Percentiles rank a stretch among this genome's conserved stretches.
phyloP scores from a whole-genome alignment of 1,140 invertebrate genomes.

The Babylonia areolata region DNA sequence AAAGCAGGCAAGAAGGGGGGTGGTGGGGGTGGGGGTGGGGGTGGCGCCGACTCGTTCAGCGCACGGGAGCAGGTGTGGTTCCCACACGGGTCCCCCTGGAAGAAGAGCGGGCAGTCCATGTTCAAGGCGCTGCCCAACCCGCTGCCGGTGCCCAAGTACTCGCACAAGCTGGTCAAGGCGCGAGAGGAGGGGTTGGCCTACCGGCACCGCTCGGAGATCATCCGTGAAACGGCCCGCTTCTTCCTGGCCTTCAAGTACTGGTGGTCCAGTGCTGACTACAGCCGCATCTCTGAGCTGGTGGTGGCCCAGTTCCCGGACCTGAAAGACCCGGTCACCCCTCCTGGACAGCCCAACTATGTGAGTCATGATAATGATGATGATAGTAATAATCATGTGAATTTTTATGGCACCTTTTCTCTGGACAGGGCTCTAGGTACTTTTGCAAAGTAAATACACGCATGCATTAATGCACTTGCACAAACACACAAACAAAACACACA shows the following conservation, averaged over 20 bases:
- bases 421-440: too few species aligned
- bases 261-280: conserved; percentile 55
- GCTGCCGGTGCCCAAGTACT: conserved; percentile 45
- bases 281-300: conserved; percentile 48
- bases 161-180: conserved; percentile 43
- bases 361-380: too few species aligned
- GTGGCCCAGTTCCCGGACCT: conserved; percentile 48
- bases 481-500: not conserved
- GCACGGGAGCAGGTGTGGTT: conserved; percentile 45
- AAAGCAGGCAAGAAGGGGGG: not conserved
- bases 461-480: too few species aligned
- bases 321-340: conserved; percentile 36
- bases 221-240: conserved; percentile 49
- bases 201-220: conserved; percentile 49
- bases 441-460: too few species aligned
- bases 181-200: conserved; percentile 40
- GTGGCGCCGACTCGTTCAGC: conserved; percentile 14
- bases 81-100: conserved; percentile 47
- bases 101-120: conserved; percentile 46
- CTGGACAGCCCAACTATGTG: conserved; percentile 48
- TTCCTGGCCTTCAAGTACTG: conserved; percentile 51
- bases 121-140: conserved; percentile 46
- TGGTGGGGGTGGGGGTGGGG: too few species aligned
- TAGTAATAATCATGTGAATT: too few species aligned
- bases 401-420: too few species aligned